phyloP scores from a whole-genome alignment of 2,797 vertebrate genomes.

The Gymnothorax reevesii region DNA sequence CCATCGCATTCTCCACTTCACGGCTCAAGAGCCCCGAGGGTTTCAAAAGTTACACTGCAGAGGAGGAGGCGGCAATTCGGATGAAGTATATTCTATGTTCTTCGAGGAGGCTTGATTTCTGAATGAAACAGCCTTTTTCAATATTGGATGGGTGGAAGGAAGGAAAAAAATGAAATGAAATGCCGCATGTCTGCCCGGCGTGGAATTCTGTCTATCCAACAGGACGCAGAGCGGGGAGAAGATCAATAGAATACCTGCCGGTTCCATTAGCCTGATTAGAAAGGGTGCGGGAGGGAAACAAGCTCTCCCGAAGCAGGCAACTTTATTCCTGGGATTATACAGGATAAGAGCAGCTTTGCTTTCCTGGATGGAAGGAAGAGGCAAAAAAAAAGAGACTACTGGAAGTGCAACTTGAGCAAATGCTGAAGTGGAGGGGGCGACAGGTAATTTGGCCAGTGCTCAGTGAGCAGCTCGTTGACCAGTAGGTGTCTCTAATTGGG shows the following conservation, averaged over 20 bases:
- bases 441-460: constrained; percentile 78
- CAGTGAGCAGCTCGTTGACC: constrained; percentile 71
- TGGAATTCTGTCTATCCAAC: constrained; percentile 79
- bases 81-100: constrained; percentile 70
- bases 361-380: constrained; percentile 68
- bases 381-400: constrained; percentile 60
- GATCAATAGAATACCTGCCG: constrained; percentile 89
- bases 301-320: constrained; percentile 76
- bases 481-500: constrained; percentile 79
- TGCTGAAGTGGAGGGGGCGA: constrained; percentile 70
- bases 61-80: constrained; percentile 70
- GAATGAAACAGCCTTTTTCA: constrained; percentile 41
- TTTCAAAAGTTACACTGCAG: constrained; percentile 80
- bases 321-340: constrained; percentile 85
- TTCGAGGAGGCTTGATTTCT: constrained; percentile 62
- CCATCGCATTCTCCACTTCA: constrained; percentile 82
- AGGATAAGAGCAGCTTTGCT: constrained; percentile 72
- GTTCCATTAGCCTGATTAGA: constrained; percentile 92
- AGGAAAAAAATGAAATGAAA: constrained; percentile 29
- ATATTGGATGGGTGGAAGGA: constrained; percentile 32
- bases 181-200: constrained; percentile 72
- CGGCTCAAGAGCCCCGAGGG: constrained; percentile 78
- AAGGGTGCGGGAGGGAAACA: constrained; percentile 67
- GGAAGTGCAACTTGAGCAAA: constrained; percentile 74
- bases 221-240: constrained; percentile 74